Conservation (phyloP, 2,888 invertebrate species). For the Axea sp. region DNA sequence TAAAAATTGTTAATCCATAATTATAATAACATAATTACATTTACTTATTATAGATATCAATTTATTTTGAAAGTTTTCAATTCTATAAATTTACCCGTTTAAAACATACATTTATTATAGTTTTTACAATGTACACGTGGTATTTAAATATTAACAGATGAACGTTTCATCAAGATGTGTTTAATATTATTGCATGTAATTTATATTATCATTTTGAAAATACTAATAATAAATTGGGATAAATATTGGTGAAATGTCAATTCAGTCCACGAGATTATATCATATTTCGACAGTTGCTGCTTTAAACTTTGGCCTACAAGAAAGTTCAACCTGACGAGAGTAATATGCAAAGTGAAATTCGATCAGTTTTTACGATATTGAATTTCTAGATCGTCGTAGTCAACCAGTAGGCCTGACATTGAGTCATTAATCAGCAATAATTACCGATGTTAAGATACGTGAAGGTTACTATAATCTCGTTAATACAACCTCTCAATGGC, state of each 20-base stretch:
- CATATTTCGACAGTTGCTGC: conserved; percentile 42
- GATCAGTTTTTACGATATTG: conserved; percentile 64
- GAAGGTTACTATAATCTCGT: conserved; percentile 64
- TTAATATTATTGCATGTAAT: no score
- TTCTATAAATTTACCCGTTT: no score
- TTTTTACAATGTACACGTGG: no score
- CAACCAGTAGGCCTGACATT: conserved; percentile 65
- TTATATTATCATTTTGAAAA: no score
- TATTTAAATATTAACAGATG: no score
- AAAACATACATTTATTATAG: no score
- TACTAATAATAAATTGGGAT: no score
- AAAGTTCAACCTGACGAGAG: conserved; percentile 40
- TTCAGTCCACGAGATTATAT: conserved; percentile 36
- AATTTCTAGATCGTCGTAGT: conserved; percentile 54
- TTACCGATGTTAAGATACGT: conserved; percentile 72
- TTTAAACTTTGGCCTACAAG: conserved; percentile 48
- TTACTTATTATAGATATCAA: no score
- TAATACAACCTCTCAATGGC: conserved; percentile 59
- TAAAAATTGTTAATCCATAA: no score
- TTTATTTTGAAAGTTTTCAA: no score
- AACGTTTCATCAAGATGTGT: no score
- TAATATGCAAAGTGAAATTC: conserved; percentile 61
- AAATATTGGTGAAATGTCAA: conserved; percentile 20
- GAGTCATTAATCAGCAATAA: conserved; percentile 74
- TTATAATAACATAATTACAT: no score